phyloP scores from a whole-genome alignment of 2,888 invertebrate species.

The Agonopterix heracliana region DNA sequence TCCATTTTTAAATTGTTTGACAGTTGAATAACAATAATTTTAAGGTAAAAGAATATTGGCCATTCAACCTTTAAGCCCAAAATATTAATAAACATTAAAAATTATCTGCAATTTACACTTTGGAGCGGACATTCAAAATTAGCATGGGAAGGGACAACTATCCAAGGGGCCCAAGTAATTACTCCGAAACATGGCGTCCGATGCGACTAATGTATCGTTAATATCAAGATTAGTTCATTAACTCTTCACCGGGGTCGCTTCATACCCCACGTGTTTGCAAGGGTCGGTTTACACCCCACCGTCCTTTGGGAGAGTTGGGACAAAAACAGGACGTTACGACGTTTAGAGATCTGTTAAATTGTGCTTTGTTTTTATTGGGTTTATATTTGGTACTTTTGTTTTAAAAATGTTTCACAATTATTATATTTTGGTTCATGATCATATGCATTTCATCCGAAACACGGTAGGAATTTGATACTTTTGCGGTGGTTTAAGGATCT shows the following conservation, averaged over 20 bases:
- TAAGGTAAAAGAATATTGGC: neutral
- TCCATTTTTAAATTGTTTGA: neutral
- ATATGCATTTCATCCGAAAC: too few relatives aligned
- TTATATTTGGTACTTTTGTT: too few relatives aligned
- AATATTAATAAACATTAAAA: neutral
- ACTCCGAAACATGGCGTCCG: constrained; percentile 46
- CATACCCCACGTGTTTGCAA: constrained; percentile 29
- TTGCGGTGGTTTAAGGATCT: too few relatives aligned
- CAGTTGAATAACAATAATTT: neutral
- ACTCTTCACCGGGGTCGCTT: constrained; percentile 47
- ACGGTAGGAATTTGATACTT: too few relatives aligned
- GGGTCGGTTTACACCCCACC: constrained; percentile 7
- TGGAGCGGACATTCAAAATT: constrained; percentile 5
- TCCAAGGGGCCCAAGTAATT: constrained; percentile 27
- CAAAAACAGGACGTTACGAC: constrained; percentile 51
- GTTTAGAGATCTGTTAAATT: constrained; percentile 19
- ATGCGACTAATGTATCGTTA: constrained; percentile 73
- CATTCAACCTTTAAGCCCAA: neutral
- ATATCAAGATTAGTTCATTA: constrained; percentile 75
- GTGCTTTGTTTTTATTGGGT: neutral
- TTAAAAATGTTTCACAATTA: too few relatives aligned
- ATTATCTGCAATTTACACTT: neutral
- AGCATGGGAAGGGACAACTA: constrained; percentile 11
- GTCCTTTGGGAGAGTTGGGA: constrained; percentile 30
- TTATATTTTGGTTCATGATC: too few relatives aligned